Base-by-base conservation (phyloP, 2,888 invertebrate species). In the Protonemura montana region DNA sequence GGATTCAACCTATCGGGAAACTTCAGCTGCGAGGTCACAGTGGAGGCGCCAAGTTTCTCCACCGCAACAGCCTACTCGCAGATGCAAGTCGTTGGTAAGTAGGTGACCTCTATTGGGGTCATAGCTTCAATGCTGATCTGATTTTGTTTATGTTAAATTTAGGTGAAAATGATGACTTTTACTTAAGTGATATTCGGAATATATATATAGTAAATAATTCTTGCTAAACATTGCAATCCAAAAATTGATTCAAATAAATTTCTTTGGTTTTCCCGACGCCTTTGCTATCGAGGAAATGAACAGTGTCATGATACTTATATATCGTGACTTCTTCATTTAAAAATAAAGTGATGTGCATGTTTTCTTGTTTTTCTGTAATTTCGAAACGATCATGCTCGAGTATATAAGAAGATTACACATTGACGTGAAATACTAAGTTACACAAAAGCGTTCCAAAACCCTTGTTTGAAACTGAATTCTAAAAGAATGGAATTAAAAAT, bases 21-120 rank as follows among this genome's bases (percentile, higher is more conserved):
- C 92, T 96, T 95, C 92, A 95, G 94, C 90, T 96, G 96, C 90
- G 96, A 96, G 91, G 96, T 96, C 88, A 95, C 96, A 7, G 95
- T 95, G 0, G 96, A 96, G 89, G 94, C 94, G 13, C 94, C 95
- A 10, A 93, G 93, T 78, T 95, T 95, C 90, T 94, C 94, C 27
- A 96, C 96, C 0, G 94, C 94, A 89, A 93, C 93, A 28, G 94
- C 93, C 86, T 92, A 93, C 42, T 94, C 94, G 89, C 92, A 94
- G 89, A 94, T 96, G 91, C 94, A 94, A 90, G 95, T 97, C 90
- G 94, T 96, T 88, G 95, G 96, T 97, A 93, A 95, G 95, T 89
- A n/a, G n/a, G n/a, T n/a, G n/a, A n/a, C n/a, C n/a, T n/a, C n/a
- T n/a, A n/a, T n/a, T n/a, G n/a, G n/a, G n/a, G n/a, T n/a, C n/a